Evolutionary conservation across 2,797 vertebrate genomes (phyloP).

Genomic region (Microtus agrestis): DNA sequence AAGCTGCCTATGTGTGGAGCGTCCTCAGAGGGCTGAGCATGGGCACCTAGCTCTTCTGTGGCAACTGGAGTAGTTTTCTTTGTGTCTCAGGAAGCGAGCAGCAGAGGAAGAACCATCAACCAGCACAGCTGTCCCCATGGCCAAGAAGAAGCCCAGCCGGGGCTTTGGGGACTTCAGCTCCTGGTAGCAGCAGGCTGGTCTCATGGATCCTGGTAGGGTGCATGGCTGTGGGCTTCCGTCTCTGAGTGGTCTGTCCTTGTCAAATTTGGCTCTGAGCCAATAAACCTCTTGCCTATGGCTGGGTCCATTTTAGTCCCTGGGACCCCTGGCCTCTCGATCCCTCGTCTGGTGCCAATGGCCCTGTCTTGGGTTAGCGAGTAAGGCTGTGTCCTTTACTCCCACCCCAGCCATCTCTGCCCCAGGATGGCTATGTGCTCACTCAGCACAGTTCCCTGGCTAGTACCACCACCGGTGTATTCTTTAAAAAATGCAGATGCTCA

Average conservation of each 20-base stretch:
- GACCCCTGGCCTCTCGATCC: neutral
- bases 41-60: fast-evolving
- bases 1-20: neutral
- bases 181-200: constrained; percentile 90
- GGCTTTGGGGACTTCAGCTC: constrained; percentile 97
- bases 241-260: neutral
- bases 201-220: neutral
- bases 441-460: neutral
- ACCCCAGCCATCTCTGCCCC: neutral
- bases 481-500: neutral
- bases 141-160: constrained; percentile 91
- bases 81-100: constrained; percentile 90
- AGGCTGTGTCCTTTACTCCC: neutral
- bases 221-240: neutral
- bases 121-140: constrained; percentile 87
- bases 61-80: neutral
- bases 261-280: neutral
- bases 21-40: neutral
- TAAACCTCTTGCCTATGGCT: constrained; percentile 4
- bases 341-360: neutral
- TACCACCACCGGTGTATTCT: neutral
- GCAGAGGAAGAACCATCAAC: constrained; percentile 91
- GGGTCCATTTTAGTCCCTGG: neutral
- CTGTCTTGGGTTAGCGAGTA: neutral
- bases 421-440: neutral